Base-by-base conservation (phyloP, 2,888 invertebrate species). In the Dryocosmus kuriphilus region DNA sequence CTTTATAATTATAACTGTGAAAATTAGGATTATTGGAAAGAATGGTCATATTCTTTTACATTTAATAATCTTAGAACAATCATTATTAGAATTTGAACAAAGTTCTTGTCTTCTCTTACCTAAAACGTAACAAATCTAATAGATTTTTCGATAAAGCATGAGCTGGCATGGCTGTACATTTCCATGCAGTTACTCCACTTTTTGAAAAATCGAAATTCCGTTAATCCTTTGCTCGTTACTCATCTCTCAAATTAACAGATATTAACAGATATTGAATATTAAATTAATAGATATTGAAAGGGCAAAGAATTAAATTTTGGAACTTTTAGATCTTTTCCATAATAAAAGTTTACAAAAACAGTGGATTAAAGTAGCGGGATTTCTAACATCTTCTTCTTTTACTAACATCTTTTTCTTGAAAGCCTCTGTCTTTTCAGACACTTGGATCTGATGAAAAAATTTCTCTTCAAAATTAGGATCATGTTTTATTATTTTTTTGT, bases 41-140 rank as follows among this genome's bases (percentile, higher is more conserved):
- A 55, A n/a, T 55, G 55, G 22, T 11, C 9, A 22, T 55, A 46
- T 55, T 55, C 22, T 55, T 55, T 55, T 55, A 4, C 22, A 22
- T 55, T 55, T 55, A 22, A 22, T 22, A 22, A 55, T 55, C 55
- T 55, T 41, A 24, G 46, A 30, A 51, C 30, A 71, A 30, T 51
- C 30, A n/a, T 51, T 51, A n/a, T 30, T 46, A 30, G n/a, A 27
- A 24, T 71, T 30, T 71, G 71, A 71, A 71, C 71, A 71, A 71
- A 71, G 71, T 71, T 55, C 51, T 6, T n/a, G 71, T 71, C 71
- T 51, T 71, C n/a, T 71, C 32, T 32, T 22, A n/a, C 30, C 30
- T 14, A 32, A n/a, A 5, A 55, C 51, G 9, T 24, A 46, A n/a
- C 16, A 19, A 67, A 46, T 55, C 11, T 55, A 3, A 51, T n/a